Percentiles rank a stretch among this genome's conserved stretches.
phyloP scores from a whole-genome alignment of 23 tunicate species.

The Botrylloides violaceus region DNA sequence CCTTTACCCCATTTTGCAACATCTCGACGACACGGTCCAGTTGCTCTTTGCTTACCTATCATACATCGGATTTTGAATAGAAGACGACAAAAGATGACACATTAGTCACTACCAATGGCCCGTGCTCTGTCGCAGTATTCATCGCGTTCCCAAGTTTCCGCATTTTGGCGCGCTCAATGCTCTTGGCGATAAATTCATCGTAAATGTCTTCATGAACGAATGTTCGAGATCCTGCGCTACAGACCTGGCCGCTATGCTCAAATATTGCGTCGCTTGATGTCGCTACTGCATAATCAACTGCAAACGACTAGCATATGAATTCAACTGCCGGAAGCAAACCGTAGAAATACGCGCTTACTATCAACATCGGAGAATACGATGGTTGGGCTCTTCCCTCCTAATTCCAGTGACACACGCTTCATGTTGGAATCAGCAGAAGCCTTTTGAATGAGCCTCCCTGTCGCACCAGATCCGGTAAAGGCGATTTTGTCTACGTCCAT shows the following conservation, averaged over 20 bases:
- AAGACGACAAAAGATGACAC: too few relatives aligned
- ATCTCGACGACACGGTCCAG: slow-evolving; percentile 64
- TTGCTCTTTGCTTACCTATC: slow-evolving; percentile 80
- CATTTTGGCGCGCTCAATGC: slow-evolving; percentile 26
- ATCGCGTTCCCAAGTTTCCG: slow-evolving; percentile 22
- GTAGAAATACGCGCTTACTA: slow-evolving; percentile 7
- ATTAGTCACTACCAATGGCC: slow-evolving; percentile 43
- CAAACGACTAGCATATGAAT: not conserved
- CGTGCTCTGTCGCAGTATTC: slow-evolving; percentile 26
- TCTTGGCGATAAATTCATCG: slow-evolving; percentile 44
- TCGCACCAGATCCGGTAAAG: slow-evolving; percentile 43
- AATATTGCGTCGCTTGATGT: slow-evolving; percentile 35
- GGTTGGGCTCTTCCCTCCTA: slow-evolving; percentile 52
- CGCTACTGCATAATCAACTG: slow-evolving; percentile 52
- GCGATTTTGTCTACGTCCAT: slow-evolving; percentile 60
- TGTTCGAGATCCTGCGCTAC: slow-evolving; percentile 46
- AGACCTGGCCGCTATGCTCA: slow-evolving; percentile 39
- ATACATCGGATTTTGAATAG: too few relatives aligned
- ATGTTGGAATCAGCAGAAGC: slow-evolving; percentile 50
- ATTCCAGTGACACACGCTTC: slow-evolving; percentile 34
- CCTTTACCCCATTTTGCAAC: slow-evolving; percentile 77
- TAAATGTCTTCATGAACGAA: slow-evolving; percentile 57
- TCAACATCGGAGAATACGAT: slow-evolving; percentile 42
- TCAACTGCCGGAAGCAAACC: not conserved
- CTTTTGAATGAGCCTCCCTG: slow-evolving; percentile 33